Percentiles rank a stretch among this genome's conserved stretches.
Evolutionary conservation across 2,888 invertebrate species (phyloP).

Genomic region (Agrotis puta): DNA sequence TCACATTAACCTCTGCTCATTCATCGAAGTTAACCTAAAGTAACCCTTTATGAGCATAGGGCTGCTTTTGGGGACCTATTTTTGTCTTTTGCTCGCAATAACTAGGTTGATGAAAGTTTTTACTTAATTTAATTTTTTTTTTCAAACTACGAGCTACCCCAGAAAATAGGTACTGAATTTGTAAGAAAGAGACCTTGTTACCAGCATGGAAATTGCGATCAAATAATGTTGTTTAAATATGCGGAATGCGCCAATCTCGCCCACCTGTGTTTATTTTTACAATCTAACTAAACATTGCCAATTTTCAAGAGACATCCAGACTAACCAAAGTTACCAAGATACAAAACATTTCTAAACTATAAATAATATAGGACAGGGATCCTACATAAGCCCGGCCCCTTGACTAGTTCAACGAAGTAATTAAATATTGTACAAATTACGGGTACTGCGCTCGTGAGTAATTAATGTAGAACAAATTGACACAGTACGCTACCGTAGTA

Average conservation of each 20-base stretch:
- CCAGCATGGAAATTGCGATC: not conserved
- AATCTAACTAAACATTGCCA: constrained; percentile 23
- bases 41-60: constrained; percentile 20
- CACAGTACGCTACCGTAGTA: constrained; percentile 61
- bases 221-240: not conserved
- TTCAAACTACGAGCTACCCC: too few species aligned
- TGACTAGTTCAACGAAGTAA: constrained; percentile 45
- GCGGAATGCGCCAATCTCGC: constrained; percentile 27
- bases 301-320: constrained; percentile 3
- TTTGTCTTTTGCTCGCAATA: not conserved
- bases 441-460: constrained; percentile 54
- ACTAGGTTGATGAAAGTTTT: too few species aligned
- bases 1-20: constrained; percentile 34
- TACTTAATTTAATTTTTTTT: not conserved
- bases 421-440: constrained; percentile 65
- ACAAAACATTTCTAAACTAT: constrained; percentile 3
- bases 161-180: not conserved
- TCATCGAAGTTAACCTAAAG: constrained; percentile 31
- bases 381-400: constrained; percentile 4
- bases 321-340: not conserved
- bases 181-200: not conserved
- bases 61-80: not conserved
- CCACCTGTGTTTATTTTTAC: constrained; percentile 32
- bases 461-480: constrained; percentile 70
- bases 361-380: constrained; percentile 13